Evolutionary conservation across 2,113 vertebrate genomes (phyloP), one percentile per base, ranked within the genome.

Genomic region (Tyto alba): DNA sequence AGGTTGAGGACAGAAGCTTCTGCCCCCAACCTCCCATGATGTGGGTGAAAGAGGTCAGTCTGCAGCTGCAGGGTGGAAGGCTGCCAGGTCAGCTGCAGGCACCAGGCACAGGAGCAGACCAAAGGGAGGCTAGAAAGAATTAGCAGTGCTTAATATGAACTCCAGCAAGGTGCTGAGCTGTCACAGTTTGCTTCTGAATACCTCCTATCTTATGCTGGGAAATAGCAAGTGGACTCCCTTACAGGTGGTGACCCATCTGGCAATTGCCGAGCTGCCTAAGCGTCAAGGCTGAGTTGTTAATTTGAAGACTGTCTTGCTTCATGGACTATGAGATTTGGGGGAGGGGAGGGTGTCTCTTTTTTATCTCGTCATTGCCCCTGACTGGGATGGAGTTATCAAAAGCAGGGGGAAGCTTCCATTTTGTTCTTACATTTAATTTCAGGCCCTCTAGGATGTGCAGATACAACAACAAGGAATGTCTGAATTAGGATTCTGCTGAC

Each of bases 401-500:
- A 30, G 50, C 1, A 0, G 3, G 11, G 6, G 3, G 8, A 67
- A 60, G 14, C 6, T 83, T 78, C 55, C 12, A 30, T 71, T 95
- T 91, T n/a, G 6, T 63, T 89, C 47, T 60, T 87, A 52, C 9
- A 27, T 75, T 87, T 84, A 55, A 56, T 27, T 16, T 25, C 21
- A 82, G 47, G 26, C 41, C 48, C 56, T 73, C 16, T 32, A 90
- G 59, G 25, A 72, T 5, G 36, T 25, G 1, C 4, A 21, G 36
- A 87, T 59, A 25, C 41, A 79, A 41, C n/a, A n/a, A n/a, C 23
- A 89, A 13, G 40, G 63, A 90, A 48, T 32, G 19, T 56, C 78
- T n/a, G 22, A 85, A 93, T 64, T 85, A 67, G 34, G 47, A 89
- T 83, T 85, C 74, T 66, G 40, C 57, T 89, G 47, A 73, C 34